Base-by-base conservation (phyloP, 2,113 vertebrate species). In the Anthoscopus minutus region DNA sequence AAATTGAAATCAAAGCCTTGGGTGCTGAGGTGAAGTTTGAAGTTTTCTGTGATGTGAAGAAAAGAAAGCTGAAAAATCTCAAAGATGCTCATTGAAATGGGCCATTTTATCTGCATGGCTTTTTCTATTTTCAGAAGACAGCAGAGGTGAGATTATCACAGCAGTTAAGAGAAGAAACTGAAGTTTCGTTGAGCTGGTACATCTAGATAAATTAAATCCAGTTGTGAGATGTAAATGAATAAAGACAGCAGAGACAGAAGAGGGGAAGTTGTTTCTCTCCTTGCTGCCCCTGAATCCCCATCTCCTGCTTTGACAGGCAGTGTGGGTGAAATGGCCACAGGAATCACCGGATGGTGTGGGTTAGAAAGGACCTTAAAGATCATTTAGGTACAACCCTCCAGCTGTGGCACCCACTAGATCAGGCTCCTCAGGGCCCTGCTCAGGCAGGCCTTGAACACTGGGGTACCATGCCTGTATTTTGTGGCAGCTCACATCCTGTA, bases 141-240 rank as follows among this genome's bases (percentile, higher is more conserved):
- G 44, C 33, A 85, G 51, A 89, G 65, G 67, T 81, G 86, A 93
- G 85, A 90, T 89, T 88, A 64, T 86, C 6, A 0, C 38, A 83
- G 92, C 90, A 88, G 85, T 70, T 83, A 83, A 71, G 69, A 78
- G 69, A 70, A 91, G 88, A 92, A 86, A 86, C 60, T 56, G 76
- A 86, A 62, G 82, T 81, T 88, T 78, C 22, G 1, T 27, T 83
- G 88, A 73, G 76, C 67, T 71, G 69, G 47, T 24, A 81, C 71
- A 66, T 80, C 62, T 19, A 66, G 89, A 89, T 66, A 83, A 91
- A 80, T 54, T 42, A 64, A 92, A 62, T n/a, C 73, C 0, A 0
- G 4, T 24, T 58, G 45, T 38, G 33, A 97, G 78, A 79, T 24
- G 62, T 77, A 76, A 87, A 89, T 70, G 24, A 77, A 88, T 85